phyloP scores from a whole-genome alignment of 2,113 vertebrate species.

The Takifugu flavidus region DNA sequence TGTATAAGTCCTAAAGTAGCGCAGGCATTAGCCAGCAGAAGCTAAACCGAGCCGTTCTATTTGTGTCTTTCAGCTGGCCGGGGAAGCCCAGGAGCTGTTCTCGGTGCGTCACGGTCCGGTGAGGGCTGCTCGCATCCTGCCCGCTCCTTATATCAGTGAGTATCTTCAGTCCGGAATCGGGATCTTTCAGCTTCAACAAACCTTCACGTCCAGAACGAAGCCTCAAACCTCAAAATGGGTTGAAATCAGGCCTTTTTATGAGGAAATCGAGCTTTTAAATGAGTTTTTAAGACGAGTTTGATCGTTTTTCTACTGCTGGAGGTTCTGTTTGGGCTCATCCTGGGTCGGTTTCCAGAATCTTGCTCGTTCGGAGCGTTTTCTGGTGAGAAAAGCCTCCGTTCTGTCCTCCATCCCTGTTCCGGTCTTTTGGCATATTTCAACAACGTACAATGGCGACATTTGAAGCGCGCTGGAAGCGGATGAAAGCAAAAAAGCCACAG shows the following conservation, averaged over 20 bases:
- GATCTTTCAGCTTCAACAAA: conserved; percentile 23
- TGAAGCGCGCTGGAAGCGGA: conserved; percentile 81
- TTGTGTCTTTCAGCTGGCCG: conserved; percentile 79
- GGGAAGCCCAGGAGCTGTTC: conserved; percentile 97
- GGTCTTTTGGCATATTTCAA: conserved; percentile 71
- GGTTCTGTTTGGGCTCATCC: no score
- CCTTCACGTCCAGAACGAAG: no score
- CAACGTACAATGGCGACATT: conserved; percentile 83
- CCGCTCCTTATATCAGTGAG: conserved; percentile 90
- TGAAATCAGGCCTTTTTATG: no score
- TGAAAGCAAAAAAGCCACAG: conserved; percentile 79
- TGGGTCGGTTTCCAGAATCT: neutral
- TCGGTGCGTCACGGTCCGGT: conserved; percentile 92
- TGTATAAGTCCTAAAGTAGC: no score
- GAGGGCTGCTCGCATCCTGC: conserved; percentile 87
- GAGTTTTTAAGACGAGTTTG: no score
- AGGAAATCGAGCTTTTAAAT: no score
- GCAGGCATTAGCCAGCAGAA: no score
- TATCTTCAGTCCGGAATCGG: conserved; percentile 40
- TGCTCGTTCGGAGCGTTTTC: conserved; percentile 26
- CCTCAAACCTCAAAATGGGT: no score
- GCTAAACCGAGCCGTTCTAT: neutral
- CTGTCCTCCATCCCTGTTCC: conserved; percentile 59
- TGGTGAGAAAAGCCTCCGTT: conserved; percentile 47
- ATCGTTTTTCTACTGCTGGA: no score